Conservation (phyloP, 2,113 vertebrate species). For the Forbesichthys agassizii region DNA sequence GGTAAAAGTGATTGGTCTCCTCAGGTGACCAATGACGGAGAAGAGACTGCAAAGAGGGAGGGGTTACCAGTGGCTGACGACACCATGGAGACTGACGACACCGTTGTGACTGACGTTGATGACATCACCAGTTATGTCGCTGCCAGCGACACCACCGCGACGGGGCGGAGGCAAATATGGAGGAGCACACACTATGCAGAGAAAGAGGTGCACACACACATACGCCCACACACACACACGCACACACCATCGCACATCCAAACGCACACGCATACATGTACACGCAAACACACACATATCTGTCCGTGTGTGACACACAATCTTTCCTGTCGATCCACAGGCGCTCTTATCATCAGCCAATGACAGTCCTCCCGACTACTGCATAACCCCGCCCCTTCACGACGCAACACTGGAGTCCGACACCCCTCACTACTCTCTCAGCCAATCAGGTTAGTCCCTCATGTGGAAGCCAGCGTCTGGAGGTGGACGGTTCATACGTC, state of each 20-base stretch:
- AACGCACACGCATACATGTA: no score
- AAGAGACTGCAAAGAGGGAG: conserved; percentile 58
- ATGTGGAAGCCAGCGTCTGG: background rate
- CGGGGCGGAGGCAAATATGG: conserved; percentile 85
- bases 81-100: conserved; percentile 32
- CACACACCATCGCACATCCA: background rate
- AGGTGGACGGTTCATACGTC: no score
- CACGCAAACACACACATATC: background rate
- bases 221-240: background rate
- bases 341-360: conserved; percentile 81
- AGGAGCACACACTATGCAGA: conserved; percentile 76
- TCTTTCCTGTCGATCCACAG: conserved; percentile 57
- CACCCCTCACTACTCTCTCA: conserved; percentile 83
- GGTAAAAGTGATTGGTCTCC: background rate
- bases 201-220: conserved; percentile 75
- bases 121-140: conserved; percentile 38
- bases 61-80: background rate
- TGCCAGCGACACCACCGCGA: conserved; percentile 68
- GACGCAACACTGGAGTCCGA: conserved; percentile 81
- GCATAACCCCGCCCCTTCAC: conserved; percentile 76
- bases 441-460: conserved; percentile 75
- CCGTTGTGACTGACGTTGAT: conserved; percentile 59
- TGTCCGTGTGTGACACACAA: background rate
- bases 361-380: conserved; percentile 81
- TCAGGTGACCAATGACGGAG: conserved; percentile 24